These are phyloP conservation scores for Ophiodon elongatus DNA, from an alignment of 2,113 vertebrate genomes.

Conservation along the genomic window DNA sequence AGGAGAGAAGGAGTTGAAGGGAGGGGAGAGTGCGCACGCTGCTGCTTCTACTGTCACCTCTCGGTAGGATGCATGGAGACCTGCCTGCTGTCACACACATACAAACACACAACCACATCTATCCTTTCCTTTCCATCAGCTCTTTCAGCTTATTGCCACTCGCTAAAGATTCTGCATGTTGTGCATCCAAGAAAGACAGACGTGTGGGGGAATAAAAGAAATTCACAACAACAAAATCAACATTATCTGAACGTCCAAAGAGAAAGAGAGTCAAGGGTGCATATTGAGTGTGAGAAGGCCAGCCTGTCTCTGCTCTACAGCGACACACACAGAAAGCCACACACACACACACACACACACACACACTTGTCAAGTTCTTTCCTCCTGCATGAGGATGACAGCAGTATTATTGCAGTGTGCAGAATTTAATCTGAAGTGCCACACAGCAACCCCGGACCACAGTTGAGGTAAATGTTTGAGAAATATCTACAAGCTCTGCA, in stretches of 20 bases:
- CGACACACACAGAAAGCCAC: conserved; percentile 4
- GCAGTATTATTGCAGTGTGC: conserved; percentile 65
- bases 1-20: conserved; percentile 54
- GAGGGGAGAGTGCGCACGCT: conserved; percentile 39
- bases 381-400: conserved; percentile 54
- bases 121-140: background rate
- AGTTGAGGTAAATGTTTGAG: conserved; percentile 54
- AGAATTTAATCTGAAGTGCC: conserved; percentile 71
- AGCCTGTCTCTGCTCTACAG: conserved; percentile 28
- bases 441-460: conserved; percentile 58
- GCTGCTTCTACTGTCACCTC: conserved; percentile 52
- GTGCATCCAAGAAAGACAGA: conserved; percentile 34
- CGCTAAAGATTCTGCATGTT: conserved; percentile 30
- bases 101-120: background rate
- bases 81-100: conserved; percentile 47
- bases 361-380: conserved; percentile 50
- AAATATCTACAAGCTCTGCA: conserved; percentile 54
- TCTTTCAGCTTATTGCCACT: conserved; percentile 58
- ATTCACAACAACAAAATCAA: conserved; percentile 11
- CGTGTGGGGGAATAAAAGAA: conserved; percentile 9
- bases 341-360: conserved; percentile 19
- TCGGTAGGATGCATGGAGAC: conserved; percentile 27
- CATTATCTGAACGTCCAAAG: conserved; percentile 2
- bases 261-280: conserved; percentile 15
- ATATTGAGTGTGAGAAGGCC: conserved; percentile 11